A percentile compares a stretch with the other conserved stretches of the same genome.
Conservation (phyloP, 1,140 invertebrate species). For the Gryllus bimaculatus region DNA sequence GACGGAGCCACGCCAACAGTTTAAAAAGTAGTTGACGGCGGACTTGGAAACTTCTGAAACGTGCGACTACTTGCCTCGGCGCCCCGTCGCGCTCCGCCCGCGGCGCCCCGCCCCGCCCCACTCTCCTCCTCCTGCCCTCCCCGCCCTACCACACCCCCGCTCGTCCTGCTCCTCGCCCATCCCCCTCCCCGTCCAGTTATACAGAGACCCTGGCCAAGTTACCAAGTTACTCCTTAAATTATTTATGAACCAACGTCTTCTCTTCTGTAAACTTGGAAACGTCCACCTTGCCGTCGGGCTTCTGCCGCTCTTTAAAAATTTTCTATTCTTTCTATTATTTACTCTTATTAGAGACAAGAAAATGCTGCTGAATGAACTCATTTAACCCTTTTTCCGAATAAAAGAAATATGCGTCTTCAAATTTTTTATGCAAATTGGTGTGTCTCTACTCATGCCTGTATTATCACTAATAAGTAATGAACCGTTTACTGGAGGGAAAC, state of each 20-base stretch:
- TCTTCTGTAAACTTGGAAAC: background rate
- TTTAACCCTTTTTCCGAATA: background rate
- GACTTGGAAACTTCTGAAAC: background rate
- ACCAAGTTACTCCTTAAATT: background rate
- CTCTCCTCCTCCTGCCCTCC: background rate
- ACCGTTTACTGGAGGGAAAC: too few species aligned
- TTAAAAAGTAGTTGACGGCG: background rate
- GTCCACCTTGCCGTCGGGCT: background rate
- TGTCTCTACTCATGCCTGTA: too few species aligned
- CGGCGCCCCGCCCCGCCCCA: too few species aligned
- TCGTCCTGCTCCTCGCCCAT: background rate
- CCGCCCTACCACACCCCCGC: too few species aligned
- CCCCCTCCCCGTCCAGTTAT: background rate
- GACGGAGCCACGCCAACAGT: background rate
- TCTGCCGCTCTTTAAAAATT: background rate
- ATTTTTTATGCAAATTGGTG: too few species aligned
- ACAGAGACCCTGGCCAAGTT: constrained; percentile 2
- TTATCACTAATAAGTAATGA: too few species aligned
- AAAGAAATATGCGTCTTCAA: too few species aligned
- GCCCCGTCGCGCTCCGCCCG: too few species aligned
- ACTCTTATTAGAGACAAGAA: background rate
- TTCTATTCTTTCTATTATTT: background rate
- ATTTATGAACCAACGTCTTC: constrained; percentile 4
- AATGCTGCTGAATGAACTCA: background rate
- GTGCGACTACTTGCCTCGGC: too few species aligned